A percentile compares a stretch with the other conserved stretches of the same genome.
phyloP scores from a whole-genome alignment of 2,113 vertebrate species.

The Taxidea taxus region DNA sequence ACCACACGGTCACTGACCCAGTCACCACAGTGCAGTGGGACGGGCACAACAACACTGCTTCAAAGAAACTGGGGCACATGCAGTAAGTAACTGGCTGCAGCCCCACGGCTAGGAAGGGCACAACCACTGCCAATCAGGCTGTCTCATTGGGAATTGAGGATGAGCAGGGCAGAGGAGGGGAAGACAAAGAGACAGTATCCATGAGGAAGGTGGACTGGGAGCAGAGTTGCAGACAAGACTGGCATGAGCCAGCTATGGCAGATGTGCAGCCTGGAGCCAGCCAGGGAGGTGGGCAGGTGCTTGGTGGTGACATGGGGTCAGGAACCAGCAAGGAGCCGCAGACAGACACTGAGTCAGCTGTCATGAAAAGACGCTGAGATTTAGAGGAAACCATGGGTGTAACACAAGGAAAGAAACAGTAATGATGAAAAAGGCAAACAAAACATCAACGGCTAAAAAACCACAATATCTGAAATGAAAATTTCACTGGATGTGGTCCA shows the following conservation, averaged over 20 bases:
- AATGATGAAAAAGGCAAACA: background rate
- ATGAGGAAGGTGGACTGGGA: rapidly evolving
- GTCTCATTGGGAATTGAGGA: background rate
- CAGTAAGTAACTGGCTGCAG: background rate
- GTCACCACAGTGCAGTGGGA: background rate
- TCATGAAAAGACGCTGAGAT: background rate
- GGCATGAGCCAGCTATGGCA: background rate
- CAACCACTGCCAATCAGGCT: background rate
- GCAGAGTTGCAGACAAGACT: background rate
- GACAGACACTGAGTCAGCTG: background rate
- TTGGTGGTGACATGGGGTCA: background rate
- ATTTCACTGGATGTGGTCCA: background rate
- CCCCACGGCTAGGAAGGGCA: background rate
- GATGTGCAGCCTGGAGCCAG: background rate
- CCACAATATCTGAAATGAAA: background rate
- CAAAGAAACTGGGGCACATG: background rate
- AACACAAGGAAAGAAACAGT: background rate
- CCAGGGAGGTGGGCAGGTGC: background rate
- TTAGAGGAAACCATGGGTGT: background rate
- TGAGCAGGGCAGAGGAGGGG: too few species aligned
- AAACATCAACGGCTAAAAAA: background rate
- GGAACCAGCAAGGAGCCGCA: too few species aligned
- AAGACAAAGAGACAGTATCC: background rate
- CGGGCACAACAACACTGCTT: background rate
- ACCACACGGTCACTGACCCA: rapidly evolving